These are phyloP conservation scores for Etheostoma cragini DNA, from an alignment of 2,113 vertebrate species.

Conservation along the genomic window DNA sequence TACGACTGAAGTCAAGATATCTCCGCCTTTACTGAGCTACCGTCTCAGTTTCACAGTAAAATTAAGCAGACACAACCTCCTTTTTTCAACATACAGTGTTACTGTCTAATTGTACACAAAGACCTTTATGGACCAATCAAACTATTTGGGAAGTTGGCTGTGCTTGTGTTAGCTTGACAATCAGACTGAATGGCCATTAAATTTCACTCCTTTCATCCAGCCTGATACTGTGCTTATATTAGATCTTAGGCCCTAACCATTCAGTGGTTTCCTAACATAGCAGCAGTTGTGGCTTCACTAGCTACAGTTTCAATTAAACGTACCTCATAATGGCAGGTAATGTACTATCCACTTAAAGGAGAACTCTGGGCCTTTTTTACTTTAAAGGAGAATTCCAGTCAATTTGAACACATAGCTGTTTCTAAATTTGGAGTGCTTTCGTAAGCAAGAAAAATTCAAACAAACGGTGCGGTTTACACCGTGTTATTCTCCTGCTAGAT, in stretches of 20 bases:
- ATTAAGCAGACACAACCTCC: background rate
- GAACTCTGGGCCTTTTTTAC: too few relatives aligned
- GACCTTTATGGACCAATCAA: background rate
- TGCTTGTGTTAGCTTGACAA: background rate
- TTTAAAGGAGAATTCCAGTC: too few relatives aligned
- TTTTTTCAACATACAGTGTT: background rate
- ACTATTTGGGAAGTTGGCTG: background rate
- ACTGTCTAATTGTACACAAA: background rate
- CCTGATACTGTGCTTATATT: background rate
- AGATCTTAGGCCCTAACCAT: background rate
- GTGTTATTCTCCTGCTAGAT: too few relatives aligned
- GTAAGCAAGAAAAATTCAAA: too few relatives aligned
- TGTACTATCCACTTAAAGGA: too few relatives aligned
- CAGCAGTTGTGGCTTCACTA: background rate
- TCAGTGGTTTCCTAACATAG: background rate
- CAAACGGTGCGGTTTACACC: too few relatives aligned
- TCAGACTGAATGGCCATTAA: background rate
- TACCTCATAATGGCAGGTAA: background rate
- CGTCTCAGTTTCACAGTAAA: conserved; percentile 3
- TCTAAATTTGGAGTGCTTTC: too few relatives aligned
- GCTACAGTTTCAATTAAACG: background rate
- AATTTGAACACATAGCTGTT: too few relatives aligned
- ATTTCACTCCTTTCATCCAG: background rate
- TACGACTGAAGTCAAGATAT: conserved; percentile 21
- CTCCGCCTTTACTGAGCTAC: background rate